Evolutionary conservation across 1,140 invertebrate genomes (phyloP).

Genomic region (Heliconius eleuchia): DNA sequence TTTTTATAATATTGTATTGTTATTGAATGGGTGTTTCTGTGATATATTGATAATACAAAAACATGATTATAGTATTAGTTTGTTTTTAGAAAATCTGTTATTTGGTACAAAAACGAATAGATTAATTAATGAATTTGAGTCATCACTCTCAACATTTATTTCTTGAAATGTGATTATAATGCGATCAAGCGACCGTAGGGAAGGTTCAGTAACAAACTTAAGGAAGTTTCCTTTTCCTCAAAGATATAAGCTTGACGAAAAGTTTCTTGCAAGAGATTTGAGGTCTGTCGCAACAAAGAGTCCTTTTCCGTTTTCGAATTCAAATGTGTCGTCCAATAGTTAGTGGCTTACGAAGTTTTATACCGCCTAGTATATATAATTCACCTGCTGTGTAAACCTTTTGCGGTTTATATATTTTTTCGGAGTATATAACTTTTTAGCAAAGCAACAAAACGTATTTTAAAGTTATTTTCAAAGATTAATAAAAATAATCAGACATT

Average conservation of each 20-base stretch:
- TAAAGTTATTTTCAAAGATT: no score
- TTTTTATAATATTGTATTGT: no score
- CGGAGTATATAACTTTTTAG: no score
- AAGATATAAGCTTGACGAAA: slow-evolving; percentile 46
- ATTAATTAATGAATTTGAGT: background rate
- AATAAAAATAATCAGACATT: no score
- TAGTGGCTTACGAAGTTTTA: slow-evolving; percentile 38
- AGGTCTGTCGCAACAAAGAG: slow-evolving; percentile 44
- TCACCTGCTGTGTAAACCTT: background rate
- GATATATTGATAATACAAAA: no score
- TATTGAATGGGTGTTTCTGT: no score
- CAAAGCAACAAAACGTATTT: no score
- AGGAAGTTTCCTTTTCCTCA: slow-evolving; percentile 43
- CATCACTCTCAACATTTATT: slow-evolving; percentile 18
- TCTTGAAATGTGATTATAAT: slow-evolving; percentile 29
- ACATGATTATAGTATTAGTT: background rate
- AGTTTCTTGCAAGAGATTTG: slow-evolving; percentile 48
- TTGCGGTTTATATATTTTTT: no score
- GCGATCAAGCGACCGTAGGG: slow-evolving; percentile 31
- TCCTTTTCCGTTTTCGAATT: slow-evolving; percentile 32
- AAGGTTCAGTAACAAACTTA: slow-evolving; percentile 41
- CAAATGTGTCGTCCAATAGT: slow-evolving; percentile 13
- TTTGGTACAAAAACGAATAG: background rate
- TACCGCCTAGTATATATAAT: slow-evolving; percentile 4
- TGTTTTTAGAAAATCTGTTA: background rate